Evolutionary conservation across 1,140 invertebrate species (phyloP).

Genomic region (Bombus waltoni): DNA sequence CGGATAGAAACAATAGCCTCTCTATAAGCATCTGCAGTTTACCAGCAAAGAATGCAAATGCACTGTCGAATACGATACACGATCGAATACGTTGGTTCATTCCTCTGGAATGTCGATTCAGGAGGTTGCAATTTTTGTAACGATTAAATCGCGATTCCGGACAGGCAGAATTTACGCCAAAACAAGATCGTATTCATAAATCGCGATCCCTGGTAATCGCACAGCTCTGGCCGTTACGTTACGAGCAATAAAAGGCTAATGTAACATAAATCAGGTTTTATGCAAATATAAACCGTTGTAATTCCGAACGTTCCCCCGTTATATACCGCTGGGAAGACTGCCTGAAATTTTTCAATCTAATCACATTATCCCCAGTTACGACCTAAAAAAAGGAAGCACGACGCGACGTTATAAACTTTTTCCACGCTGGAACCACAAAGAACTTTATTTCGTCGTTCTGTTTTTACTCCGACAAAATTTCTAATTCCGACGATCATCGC

Average conservation of each 20-base stretch:
- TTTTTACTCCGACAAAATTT: background rate
- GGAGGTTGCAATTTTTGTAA: background rate
- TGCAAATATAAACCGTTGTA: conserved; percentile 17
- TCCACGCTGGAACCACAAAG: background rate
- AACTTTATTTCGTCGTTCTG: background rate
- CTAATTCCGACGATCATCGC: background rate
- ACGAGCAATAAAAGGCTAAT: conserved; percentile 28
- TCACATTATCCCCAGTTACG: background rate
- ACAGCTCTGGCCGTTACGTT: background rate
- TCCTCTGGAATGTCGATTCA: background rate
- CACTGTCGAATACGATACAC: background rate
- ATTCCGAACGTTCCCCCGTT: background rate
- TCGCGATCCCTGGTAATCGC: conserved; percentile 26
- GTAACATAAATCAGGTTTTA: conserved; percentile 37
- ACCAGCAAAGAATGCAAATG: background rate
- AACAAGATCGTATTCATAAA: conserved; percentile 19
- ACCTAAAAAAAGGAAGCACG: background rate
- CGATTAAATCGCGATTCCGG: background rate
- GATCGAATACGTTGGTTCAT: background rate
- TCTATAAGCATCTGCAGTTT: too few species aligned
- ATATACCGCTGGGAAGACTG: too few species aligned
- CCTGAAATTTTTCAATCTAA: conserved; percentile 1
- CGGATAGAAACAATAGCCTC: background rate
- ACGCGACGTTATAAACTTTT: background rate
- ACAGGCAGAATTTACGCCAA: background rate